Evolutionary conservation across 2,888 invertebrate species (phyloP).

Genomic region (Heliconius ismenius): DNA sequence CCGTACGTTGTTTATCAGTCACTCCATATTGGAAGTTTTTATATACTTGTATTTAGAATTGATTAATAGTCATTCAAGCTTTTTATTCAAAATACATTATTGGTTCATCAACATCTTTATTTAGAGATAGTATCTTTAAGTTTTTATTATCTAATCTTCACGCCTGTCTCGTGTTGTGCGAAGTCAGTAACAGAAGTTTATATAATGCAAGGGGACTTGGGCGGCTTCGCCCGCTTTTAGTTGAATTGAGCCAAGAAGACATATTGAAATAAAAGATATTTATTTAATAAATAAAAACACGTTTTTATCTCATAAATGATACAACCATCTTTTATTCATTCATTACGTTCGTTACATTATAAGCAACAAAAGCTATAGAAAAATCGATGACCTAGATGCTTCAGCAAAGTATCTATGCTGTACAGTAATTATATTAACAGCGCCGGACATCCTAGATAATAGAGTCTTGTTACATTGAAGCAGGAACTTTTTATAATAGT

Average conservation of each 20-base stretch:
- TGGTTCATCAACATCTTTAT: constrained; percentile 24
- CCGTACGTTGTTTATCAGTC: background rate
- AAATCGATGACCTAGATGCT: constrained; percentile 11
- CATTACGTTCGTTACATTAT: background rate
- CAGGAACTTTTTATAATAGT: background rate
- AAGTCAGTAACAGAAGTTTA: background rate
- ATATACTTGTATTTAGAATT: constrained; percentile 34
- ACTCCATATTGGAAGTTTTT: background rate
- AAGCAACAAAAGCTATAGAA: constrained; percentile 1
- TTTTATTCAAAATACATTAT: constrained; percentile 40
- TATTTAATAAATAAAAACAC: background rate
- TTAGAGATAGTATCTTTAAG: background rate
- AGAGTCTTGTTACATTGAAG: background rate
- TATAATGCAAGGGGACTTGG: background rate
- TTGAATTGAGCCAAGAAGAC: too few relatives aligned
- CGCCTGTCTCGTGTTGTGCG: background rate
- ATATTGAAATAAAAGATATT: background rate
- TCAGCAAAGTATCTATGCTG: background rate
- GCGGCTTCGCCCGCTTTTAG: too few relatives aligned
- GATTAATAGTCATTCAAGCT: constrained; percentile 55
- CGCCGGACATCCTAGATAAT: constrained; percentile 16
- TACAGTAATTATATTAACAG: constrained; percentile 11
- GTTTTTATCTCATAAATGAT: background rate
- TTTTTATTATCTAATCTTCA: background rate
- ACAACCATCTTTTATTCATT: background rate